phyloP scores from a whole-genome alignment of 2,888 invertebrate genomes.

The Anthoptus insignis region DNA sequence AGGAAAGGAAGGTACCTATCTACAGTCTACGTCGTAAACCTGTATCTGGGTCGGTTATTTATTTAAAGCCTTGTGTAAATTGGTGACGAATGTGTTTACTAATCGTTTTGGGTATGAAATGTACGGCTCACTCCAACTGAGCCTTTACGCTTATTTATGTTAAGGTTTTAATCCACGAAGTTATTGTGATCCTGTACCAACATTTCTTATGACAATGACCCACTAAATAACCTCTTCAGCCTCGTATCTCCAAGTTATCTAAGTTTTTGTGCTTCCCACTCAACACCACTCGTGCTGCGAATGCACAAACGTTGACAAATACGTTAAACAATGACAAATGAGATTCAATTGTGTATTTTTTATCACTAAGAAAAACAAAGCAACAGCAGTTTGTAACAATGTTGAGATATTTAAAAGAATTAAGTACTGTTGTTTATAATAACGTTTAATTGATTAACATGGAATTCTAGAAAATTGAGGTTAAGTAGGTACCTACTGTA shows the following conservation, averaged over 20 bases:
- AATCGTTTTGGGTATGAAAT: constrained; percentile 28
- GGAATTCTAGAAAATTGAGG: too few species aligned
- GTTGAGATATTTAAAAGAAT: constrained; percentile 19
- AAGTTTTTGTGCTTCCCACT: constrained; percentile 20
- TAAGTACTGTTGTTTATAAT: constrained; percentile 17
- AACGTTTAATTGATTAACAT: constrained; percentile 7
- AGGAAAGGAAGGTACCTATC: not conserved
- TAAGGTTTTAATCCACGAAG: too few species aligned
- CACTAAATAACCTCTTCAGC: too few species aligned
- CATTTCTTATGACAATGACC: too few species aligned
- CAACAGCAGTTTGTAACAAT: constrained; percentile 24
- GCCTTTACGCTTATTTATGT: constrained; percentile 16
- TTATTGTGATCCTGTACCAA: too few species aligned
- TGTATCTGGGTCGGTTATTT: not conserved
- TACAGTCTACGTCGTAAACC: constrained; percentile 4
- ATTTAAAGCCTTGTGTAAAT: constrained; percentile 2
- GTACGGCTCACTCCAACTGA: constrained; percentile 12
- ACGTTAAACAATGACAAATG: constrained; percentile 31
- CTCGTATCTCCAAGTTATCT: not conserved
- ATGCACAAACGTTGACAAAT: constrained; percentile 32
- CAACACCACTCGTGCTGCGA: constrained; percentile 16
- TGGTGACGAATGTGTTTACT: constrained; percentile 26
- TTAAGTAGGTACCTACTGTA: too few species aligned
- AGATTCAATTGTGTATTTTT: constrained; percentile 28
- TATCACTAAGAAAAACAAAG: constrained; percentile 20